Evolutionary conservation across 2,888 invertebrate genomes (phyloP), one percentile per base, ranked within the genome.

Genomic region (Temnothorax unifasciatus): DNA sequence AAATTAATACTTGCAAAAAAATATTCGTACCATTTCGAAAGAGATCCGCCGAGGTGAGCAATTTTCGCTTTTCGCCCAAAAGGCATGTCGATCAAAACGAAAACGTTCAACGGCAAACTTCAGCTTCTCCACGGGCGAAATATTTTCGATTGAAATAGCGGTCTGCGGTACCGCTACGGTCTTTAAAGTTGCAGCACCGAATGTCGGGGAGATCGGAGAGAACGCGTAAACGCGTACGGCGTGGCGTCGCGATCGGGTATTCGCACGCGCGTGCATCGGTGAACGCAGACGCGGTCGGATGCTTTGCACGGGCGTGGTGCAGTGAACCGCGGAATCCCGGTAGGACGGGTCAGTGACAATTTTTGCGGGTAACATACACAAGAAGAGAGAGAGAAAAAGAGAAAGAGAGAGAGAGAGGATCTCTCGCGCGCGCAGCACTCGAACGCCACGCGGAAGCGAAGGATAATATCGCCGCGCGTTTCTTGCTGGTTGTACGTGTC

Each of bases 381-480:
- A 34, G 44, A 25, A 25, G 57, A 71, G 50, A 68, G 13, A 68
- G 25, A 9, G 25, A 68, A 2, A 50, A 8, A 25, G 4, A 25
- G 9, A 25, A 13, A 57, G 13, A 50, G 41, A 29, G 29, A 15
- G 1, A 87, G 84, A 85, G 82, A 83, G 54, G 75, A 88, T 83
- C 63, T 21, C 15, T 21, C n/a, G 41, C 44, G 54, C 52, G 59
- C 63, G 69, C 81, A 82, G 83, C 73, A 87, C 88, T 90, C 88
- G 87, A 91, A 87, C 85, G 79, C 82, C 82, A 83, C 77, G 54
- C 74, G 85, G 84, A 86, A 81, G 63, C 84, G 74, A 82, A 82
- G 86, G 84, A 87, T 88, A 88, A 86, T 88, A 88, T 87, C 86
- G 88, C 89, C 29, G 54, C 25, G 25, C 38, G 38, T 89, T 88